Base-by-base conservation (phyloP, 2,888 invertebrate genomes). In the Vandiemenella viatica region DNA sequence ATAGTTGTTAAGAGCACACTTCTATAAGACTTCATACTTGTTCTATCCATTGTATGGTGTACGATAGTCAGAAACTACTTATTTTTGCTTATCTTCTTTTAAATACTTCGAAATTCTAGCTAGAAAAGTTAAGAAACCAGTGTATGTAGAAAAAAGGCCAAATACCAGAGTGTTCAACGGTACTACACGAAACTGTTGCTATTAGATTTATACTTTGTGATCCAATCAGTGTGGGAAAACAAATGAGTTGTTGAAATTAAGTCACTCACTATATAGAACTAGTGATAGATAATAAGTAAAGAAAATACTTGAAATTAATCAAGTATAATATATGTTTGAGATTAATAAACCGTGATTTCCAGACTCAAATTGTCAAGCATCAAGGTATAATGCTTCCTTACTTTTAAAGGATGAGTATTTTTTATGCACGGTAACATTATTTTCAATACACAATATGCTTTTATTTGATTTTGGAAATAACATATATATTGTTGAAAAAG, bases 151-250 rank as follows among this genome's bases (percentile, higher is more conserved):
- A 44, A 5, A 21, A 40, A 43, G 46, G 42, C 46, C 42, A 49
- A 41, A 46, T 50, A 50, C 50, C 50, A 50, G 46, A 42, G 50
- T 50, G 50, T 50, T 50, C 50, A 50, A 46, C 46, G 46, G 46
- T 50, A 46, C 50, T 50, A 50, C 46, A 45, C 45, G 43, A 50
- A 46, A 50, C 46, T 46, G 45, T 50, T 46, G 50, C 50, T 50
- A 46, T 50, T 50, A 50, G 50, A 46, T 50, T 46, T 50, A 46
- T 50, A 50, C 46, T 50, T 43, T 49, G 49, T 49, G 45, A 46
- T 40, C 41, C 23, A 16, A 32, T 13, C 2, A 13, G 32, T n/a
- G n/a, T 32, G n/a, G n/a, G 32, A 32, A 32, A 41, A 47, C 18
- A 46, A 46, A 41, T 21, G 10, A 26, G 32, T 47, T 47, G 42